These are phyloP conservation scores for Pseudopleuronectes americanus DNA, from an alignment of 2,797 vertebrate genomes.

Conservation along the genomic window DNA sequence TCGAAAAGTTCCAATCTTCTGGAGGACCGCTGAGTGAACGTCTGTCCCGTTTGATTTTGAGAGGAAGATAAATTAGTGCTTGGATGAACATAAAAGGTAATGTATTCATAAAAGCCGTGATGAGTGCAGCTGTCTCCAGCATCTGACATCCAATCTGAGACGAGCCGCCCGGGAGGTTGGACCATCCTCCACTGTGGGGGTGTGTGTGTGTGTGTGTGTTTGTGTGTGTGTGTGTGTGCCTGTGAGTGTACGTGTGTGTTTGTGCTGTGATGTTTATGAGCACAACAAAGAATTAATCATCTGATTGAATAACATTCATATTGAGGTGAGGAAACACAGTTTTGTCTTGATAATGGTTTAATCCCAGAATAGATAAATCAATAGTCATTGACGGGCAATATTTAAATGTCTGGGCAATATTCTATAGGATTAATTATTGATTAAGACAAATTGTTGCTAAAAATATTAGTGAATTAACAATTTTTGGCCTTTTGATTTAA, in stretches of 20 bases:
- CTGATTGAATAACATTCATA: slow-evolving; percentile 39
- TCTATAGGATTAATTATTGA: neutral
- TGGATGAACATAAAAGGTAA: slow-evolving; percentile 79
- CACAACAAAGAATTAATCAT: slow-evolving; percentile 41
- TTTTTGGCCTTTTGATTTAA: neutral
- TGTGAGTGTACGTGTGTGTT: slow-evolving; percentile 18
- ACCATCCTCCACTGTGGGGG: slow-evolving; percentile 52
- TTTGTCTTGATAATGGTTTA: slow-evolving; percentile 1
- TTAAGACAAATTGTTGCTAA: slow-evolving; percentile 1
- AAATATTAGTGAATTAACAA: neutral
- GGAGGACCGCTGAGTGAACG: slow-evolving; percentile 39
- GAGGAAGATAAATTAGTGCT: slow-evolving; percentile 83
- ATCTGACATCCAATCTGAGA: slow-evolving; percentile 82
- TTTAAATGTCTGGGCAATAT: neutral
- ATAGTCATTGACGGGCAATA: neutral
- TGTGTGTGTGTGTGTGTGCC: neutral
- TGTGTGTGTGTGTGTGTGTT: neutral
- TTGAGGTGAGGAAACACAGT: slow-evolving; percentile 19
- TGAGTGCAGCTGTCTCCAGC: slow-evolving; percentile 83
- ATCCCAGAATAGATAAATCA: neutral
- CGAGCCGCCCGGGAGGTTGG: slow-evolving; percentile 53
- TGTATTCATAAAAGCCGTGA: slow-evolving; percentile 83
- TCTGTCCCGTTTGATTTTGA: slow-evolving; percentile 71
- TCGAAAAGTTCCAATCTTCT: slow-evolving; percentile 50
- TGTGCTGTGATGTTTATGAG: slow-evolving; percentile 33